These are phyloP conservation scores for Hybognathus amarus DNA, from an alignment of 2,797 vertebrate species.

Conservation along the genomic window DNA sequence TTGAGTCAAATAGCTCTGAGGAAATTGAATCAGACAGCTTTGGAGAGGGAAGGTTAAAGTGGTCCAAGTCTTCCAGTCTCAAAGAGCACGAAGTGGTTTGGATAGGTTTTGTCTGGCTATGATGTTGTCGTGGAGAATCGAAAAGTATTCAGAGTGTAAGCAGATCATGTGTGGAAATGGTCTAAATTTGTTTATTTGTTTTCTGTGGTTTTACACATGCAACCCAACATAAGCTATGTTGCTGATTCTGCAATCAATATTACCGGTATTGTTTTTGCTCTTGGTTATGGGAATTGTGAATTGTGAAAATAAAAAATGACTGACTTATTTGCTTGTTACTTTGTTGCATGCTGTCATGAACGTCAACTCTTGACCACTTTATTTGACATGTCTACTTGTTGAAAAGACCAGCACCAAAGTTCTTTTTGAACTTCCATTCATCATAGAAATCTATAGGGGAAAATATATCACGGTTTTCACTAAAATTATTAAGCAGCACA, in stretches of 20 bases:
- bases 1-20: constrained; percentile 7
- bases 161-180: constrained; percentile 36
- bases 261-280: too few relatives aligned
- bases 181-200: constrained; percentile 16
- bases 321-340: background rate
- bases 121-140: background rate
- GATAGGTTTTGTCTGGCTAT: background rate
- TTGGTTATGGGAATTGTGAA: background rate
- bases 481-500: background rate
- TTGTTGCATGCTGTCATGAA: background rate
- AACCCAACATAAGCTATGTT: background rate
- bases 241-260: too few relatives aligned
- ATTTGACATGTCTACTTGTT: background rate
- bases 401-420: background rate
- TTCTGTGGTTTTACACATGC: background rate
- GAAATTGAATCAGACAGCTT: constrained; percentile 14
- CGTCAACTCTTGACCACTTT: background rate
- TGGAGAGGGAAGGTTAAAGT: background rate
- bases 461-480: background rate
- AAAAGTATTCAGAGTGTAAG: constrained; percentile 19
- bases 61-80: constrained; percentile 12
- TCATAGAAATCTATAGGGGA: background rate
- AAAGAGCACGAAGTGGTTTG: background rate
- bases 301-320: background rate
- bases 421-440: background rate